Conservation (phyloP, 2,113 vertebrate genomes). For the Barnardius zonarius region DNA sequence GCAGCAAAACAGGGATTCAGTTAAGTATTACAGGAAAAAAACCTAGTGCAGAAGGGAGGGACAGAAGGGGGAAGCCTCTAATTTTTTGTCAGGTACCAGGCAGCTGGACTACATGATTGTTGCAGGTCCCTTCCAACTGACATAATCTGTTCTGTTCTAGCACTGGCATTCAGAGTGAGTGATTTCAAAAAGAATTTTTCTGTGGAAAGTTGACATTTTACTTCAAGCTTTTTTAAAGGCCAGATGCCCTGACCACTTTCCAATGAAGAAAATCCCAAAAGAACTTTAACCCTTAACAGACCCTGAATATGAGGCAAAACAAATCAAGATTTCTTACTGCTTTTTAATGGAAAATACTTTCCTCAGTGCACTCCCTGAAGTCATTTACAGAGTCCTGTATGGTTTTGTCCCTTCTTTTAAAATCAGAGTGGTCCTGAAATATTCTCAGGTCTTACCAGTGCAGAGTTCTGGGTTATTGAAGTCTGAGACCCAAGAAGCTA, state of each 20-base stretch:
- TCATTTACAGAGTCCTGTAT: not conserved
- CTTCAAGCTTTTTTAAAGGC: not conserved
- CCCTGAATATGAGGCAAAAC: not conserved
- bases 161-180: not conserved
- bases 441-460: not conserved
- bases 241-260: not conserved
- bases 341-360: not conserved
- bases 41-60: not conserved
- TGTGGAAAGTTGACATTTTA: not conserved
- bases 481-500: not conserved
- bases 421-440: not conserved
- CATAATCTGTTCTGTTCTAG: not conserved
- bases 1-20: not conserved
- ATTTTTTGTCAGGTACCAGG: not conserved
- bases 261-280: not conserved
- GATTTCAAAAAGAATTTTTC: not conserved
- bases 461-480: not conserved
- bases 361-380: not conserved
- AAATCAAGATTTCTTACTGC: not conserved
- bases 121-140: not conserved
- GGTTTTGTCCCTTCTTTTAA: not conserved
- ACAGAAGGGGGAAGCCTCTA: not conserved
- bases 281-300: not conserved
- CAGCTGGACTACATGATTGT: not conserved
- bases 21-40: not conserved